Evolutionary conservation across 2,888 invertebrate species (phyloP).

Genomic region (Dione juno): DNA sequence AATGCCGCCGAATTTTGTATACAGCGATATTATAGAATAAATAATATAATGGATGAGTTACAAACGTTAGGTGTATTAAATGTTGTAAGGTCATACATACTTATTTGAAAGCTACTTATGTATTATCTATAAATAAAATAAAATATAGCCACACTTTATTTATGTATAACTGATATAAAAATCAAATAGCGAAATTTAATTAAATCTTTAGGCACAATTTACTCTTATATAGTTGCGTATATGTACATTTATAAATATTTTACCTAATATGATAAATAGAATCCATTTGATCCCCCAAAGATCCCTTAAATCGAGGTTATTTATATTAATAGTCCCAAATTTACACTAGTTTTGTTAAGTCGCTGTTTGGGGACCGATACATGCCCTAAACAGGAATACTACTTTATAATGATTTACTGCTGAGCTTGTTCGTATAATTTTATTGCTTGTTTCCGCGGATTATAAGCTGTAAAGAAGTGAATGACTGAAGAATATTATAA

Average conservation of each 20-base stretch:
- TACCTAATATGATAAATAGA: conserved; percentile 59
- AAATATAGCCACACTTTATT: too few species aligned
- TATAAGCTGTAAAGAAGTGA: background rate
- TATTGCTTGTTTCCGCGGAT: background rate
- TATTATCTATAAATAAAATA: too few species aligned
- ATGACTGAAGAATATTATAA: background rate
- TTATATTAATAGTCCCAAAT: conserved; percentile 78
- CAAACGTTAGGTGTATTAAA: background rate
- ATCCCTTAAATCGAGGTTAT: conserved; percentile 79
- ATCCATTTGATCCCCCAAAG: conserved; percentile 71
- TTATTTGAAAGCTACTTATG: too few species aligned
- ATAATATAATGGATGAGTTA: background rate
- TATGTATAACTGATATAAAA: too few species aligned
- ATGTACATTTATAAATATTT: conserved; percentile 3
- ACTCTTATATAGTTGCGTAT: background rate
- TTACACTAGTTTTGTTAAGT: conserved; percentile 73
- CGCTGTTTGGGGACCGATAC: conserved; percentile 72
- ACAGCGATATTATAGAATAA: conserved; percentile 38
- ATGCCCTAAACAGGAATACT: conserved; percentile 62
- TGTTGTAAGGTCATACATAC: background rate
- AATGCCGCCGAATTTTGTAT: background rate
- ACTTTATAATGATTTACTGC: conserved; percentile 62
- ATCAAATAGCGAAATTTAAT: background rate
- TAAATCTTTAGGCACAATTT: background rate
- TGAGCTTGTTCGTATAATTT: background rate